These are phyloP conservation scores for Poeciliopsis prolifica DNA, from an alignment of 2,113 vertebrate species.

Conservation along the genomic window DNA sequence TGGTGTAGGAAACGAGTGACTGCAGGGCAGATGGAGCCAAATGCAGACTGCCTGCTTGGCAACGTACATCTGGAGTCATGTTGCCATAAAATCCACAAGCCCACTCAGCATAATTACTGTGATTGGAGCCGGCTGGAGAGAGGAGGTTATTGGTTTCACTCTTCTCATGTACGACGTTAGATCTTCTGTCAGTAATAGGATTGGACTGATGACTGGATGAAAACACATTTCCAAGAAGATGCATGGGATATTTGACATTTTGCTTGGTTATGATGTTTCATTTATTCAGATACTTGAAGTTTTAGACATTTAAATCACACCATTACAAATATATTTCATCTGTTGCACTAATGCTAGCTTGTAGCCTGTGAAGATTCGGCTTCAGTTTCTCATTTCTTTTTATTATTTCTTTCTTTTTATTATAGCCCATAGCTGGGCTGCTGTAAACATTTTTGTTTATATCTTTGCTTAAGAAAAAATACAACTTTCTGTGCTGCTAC, in stretches of 20 bases:
- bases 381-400: too few species aligned
- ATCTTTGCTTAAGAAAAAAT: background rate
- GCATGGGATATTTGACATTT: too few species aligned
- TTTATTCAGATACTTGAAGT: too few species aligned
- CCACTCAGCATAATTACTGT: conserved; percentile 37
- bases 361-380: too few species aligned
- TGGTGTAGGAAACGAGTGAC: conserved; percentile 39
- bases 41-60: conserved; percentile 67
- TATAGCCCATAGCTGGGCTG: too few species aligned
- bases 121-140: conserved; percentile 55
- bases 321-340: too few species aligned
- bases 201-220: background rate
- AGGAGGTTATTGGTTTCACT: conserved; percentile 16
- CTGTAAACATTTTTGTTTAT: too few species aligned
- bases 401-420: too few species aligned
- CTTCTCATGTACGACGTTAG: background rate
- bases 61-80: conserved; percentile 38
- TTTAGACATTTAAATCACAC: too few species aligned
- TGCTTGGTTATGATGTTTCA: too few species aligned
- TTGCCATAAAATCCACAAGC: conserved; percentile 52
- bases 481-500: too few species aligned
- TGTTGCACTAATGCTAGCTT: too few species aligned
- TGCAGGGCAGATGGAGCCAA: conserved; percentile 47
- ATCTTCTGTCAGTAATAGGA: background rate
- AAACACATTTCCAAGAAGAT: background rate